Evolutionary conservation across 2,888 invertebrate species (phyloP).

Genomic region (Alviniconcha strummeri): DNA sequence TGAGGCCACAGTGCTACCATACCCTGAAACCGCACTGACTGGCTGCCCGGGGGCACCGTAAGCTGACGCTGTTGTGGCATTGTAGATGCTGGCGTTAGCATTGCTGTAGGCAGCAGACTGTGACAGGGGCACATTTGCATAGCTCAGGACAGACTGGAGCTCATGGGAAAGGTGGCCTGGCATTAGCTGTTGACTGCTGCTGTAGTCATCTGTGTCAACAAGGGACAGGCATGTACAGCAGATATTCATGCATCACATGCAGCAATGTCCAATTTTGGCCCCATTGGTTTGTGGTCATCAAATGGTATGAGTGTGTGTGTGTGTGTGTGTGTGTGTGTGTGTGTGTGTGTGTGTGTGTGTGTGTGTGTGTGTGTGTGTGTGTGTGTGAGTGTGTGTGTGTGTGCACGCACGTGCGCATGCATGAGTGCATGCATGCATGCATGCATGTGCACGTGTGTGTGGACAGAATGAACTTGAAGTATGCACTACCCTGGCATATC

Average conservation of each 20-base stretch:
- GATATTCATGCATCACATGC: not conserved
- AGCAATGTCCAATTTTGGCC: not conserved
- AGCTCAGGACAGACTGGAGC: constrained; percentile 45
- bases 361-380: not conserved
- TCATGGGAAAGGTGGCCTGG: constrained; percentile 40
- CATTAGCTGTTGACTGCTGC: constrained; percentile 27
- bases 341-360: not conserved
- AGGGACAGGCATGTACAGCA: not conserved
- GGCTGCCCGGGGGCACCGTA: constrained; percentile 20
- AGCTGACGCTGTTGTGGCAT: constrained; percentile 31
- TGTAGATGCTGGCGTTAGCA: constrained; percentile 34
- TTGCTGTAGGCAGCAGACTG: constrained; percentile 41
- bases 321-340: not conserved
- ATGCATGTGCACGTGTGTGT: not conserved
- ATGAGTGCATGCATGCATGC: not conserved
- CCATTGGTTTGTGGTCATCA: not conserved
- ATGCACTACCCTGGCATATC: not conserved
- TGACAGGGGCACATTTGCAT: constrained; percentile 43
- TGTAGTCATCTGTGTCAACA: constrained; percentile 19
- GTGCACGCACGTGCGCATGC: not conserved
- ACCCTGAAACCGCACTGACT: constrained; percentile 5
- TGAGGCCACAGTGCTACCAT: constrained; percentile 20
- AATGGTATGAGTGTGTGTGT: not conserved
- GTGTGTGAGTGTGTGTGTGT: constrained; percentile 11
- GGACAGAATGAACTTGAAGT: not conserved